These are phyloP conservation scores for Phataginus tricuspis DNA, from an alignment of 2,797 vertebrate species.

Conservation along the genomic window DNA sequence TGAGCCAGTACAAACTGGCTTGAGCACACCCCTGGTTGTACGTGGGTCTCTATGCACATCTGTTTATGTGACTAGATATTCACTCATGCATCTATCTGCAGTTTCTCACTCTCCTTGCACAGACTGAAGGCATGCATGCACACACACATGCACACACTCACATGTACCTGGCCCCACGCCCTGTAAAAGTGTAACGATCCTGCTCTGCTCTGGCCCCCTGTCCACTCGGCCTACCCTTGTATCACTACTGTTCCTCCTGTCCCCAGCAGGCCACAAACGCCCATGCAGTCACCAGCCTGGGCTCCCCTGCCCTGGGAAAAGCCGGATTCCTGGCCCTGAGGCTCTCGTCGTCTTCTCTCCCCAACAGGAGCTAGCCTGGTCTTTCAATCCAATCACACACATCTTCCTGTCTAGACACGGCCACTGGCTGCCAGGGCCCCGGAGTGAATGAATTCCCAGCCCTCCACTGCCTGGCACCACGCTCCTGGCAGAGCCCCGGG, in stretches of 20 bases:
- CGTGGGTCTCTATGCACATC: accelerated
- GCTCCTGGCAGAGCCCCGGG: background rate
- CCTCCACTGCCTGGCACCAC: constrained; percentile 2
- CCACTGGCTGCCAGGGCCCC: constrained; percentile 54
- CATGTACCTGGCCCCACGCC: too few relatives aligned
- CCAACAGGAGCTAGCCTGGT: constrained; percentile 16
- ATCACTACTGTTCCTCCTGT: background rate
- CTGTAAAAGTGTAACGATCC: accelerated
- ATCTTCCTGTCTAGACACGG: constrained; percentile 80
- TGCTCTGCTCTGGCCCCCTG: accelerated
- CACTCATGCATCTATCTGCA: accelerated
- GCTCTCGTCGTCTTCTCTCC: background rate
- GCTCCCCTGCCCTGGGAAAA: background rate
- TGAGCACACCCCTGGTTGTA: accelerated
- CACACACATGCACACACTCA: too few relatives aligned
- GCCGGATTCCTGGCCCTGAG: background rate
- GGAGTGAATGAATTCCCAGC: constrained; percentile 44
- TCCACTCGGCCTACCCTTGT: accelerated
- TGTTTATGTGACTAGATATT: accelerated
- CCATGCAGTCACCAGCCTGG: background rate
- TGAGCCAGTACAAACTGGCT: background rate
- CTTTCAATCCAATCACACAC: constrained; percentile 69
- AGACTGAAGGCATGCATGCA: accelerated
- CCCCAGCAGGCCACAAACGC: accelerated
- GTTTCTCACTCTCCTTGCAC: background rate